Conservation (phyloP, 1,140 invertebrate genomes). For the Aphelenchoides avenae region DNA sequence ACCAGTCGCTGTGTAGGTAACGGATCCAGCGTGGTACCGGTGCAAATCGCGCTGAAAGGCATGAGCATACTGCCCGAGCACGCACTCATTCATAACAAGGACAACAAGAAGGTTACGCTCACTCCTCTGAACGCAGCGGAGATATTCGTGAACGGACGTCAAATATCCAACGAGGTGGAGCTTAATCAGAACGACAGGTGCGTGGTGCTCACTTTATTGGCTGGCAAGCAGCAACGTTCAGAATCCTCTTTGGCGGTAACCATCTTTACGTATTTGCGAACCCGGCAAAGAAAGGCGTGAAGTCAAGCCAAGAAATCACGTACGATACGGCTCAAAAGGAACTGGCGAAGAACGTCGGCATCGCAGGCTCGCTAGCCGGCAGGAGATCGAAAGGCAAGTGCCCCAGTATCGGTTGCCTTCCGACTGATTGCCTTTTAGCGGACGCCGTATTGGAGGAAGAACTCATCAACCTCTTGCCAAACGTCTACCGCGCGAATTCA, state of each 20-base stretch:
- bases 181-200: conserved; percentile 67
- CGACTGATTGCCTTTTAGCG: conserved; percentile 60
- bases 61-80: conserved; percentile 66
- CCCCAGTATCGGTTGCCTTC: no score
- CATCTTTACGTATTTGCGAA: conserved; percentile 66
- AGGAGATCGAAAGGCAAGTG: conserved; percentile 12
- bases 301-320: conserved; percentile 60
- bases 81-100: conserved; percentile 62
- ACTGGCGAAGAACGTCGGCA: conserved; percentile 65
- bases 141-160: conserved; percentile 65
- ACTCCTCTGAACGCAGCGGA: conserved; percentile 63
- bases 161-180: conserved; percentile 59
- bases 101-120: conserved; percentile 61
- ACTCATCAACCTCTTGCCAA: conserved; percentile 65
- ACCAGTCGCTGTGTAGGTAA: conserved; percentile 1
- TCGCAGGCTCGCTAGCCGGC: conserved; percentile 47
- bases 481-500: conserved; percentile 66
- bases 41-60: conserved; percentile 64
- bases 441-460: conserved; percentile 65
- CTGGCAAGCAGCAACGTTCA: no score
- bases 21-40: conserved; percentile 55
- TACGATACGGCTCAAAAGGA: conserved; percentile 67
- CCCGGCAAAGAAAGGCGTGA: conserved; percentile 57
- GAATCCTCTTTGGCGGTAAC: conserved; percentile 66
- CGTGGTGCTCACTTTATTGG: no score